Percentiles rank a stretch among this genome's conserved stretches.
Evolutionary conservation across 2,797 vertebrate species (phyloP).

Genomic region (Pantherophis vulpinus): DNA sequence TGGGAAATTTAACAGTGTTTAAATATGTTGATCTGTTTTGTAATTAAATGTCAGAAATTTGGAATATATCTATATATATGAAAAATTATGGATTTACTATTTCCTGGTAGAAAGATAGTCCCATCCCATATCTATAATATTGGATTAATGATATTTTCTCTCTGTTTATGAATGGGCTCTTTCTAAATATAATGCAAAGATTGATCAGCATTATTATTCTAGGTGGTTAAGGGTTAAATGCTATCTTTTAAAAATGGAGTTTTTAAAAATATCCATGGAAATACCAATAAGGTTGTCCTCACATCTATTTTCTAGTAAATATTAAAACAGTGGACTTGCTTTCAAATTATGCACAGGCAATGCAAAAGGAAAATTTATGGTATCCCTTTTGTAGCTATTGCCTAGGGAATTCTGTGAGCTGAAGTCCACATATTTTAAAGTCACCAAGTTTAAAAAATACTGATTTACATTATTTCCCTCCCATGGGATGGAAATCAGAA

Average conservation of each 20-base stretch:
- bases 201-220: not conserved
- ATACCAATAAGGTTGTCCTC: not conserved
- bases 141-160: not conserved
- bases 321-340: not conserved
- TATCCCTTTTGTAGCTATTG: not conserved
- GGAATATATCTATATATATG: not conserved
- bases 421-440: not conserved
- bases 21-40: not conserved
- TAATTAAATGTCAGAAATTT: not conserved
- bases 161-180: not conserved
- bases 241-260: not conserved
- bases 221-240: not conserved
- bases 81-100: not conserved
- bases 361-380: not conserved
- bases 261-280: not conserved
- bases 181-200: not conserved
- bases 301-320: not conserved
- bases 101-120: not conserved
- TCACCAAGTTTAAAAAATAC: not conserved
- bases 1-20: not conserved
- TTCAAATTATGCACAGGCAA: not conserved
- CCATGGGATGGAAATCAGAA: not conserved
- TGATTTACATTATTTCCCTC: not conserved
- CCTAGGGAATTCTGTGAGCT: not conserved
- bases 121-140: not conserved